Evolutionary conservation across 2,888 invertebrate species (phyloP), one percentile per base, ranked within the genome.

Genomic region (Aplocera efformata): DNA sequence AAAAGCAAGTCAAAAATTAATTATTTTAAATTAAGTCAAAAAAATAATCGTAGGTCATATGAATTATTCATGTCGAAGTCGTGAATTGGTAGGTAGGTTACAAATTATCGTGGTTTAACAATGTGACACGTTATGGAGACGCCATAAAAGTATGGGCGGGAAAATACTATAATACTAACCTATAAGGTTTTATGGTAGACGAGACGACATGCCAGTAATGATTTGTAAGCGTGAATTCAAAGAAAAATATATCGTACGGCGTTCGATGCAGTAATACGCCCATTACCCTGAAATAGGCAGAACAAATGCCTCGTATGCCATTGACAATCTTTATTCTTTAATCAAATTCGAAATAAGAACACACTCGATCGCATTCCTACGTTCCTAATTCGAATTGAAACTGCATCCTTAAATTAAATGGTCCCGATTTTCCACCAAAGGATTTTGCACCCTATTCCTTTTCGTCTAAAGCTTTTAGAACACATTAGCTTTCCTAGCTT

Each of bases 51-150:
- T n/a, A n/a, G n/a, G n/a, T 7, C 38, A 47, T 42, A 50, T 50
- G 47, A 43, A 50, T 17, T 47, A 47, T 50, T 29, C 50, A 50
- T 50, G 50, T 50, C 32, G 10, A 35, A 41, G 33, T 37, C 29
- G 41, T 44, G 39, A 37, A 44, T 36, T 41, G 30, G 40, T 42
- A 23, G 30, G 40, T 42, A 23, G 30, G 36, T 41, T 43, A 36
- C 23, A 44, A 47, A 44, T 50, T 46, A 50, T 47, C 47, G 44
- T 39, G 42, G 42, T 44, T 47, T 40, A 26, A 50, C 28, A 9
- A 17, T 41, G 41, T 41, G 42, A 39, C 40, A 44, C 37, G 39
- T 27, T 28, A 25, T 21, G 32, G n/a, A n/a, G n/a, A n/a, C n/a
- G 29, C 24, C 25, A 8, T 42, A 42, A 42, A 25, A 40, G n/a